Evolutionary conservation across 2,888 invertebrate species (phyloP).

Genomic region (Cremastinae sp.): DNA sequence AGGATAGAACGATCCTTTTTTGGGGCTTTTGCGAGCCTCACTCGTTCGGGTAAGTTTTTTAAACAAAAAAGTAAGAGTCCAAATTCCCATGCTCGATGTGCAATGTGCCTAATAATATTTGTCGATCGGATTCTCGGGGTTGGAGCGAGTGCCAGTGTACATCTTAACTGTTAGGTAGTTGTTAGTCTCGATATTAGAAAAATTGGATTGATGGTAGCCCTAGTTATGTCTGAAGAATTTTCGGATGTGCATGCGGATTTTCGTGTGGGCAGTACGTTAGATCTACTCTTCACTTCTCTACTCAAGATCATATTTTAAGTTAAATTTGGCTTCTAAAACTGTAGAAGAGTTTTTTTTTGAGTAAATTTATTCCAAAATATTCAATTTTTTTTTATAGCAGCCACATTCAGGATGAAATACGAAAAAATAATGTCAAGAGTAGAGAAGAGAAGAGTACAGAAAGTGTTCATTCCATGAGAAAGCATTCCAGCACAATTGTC

Average conservation of each 20-base stretch:
- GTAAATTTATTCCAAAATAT: too few relatives aligned
- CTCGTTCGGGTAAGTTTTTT: slow-evolving; percentile 24
- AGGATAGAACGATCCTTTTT: slow-evolving; percentile 18
- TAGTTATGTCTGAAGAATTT: slow-evolving; percentile 39
- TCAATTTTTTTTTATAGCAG: too few relatives aligned
- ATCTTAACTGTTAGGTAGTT: slow-evolving; percentile 15
- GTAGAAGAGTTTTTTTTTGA: too few relatives aligned
- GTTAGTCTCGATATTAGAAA: slow-evolving; percentile 10
- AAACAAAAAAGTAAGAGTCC: slow-evolving; percentile 8
- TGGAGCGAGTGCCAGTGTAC: slow-evolving; percentile 52
- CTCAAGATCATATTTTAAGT: too few relatives aligned
- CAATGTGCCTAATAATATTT: slow-evolving; percentile 39
- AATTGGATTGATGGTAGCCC: slow-evolving; percentile 3
- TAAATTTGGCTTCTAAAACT: too few relatives aligned
- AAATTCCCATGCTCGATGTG: slow-evolving; percentile 19
- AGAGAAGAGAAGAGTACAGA: too few relatives aligned
- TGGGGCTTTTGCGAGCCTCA: slow-evolving; percentile 8
- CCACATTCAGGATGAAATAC: too few relatives aligned
- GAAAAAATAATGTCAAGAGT: too few relatives aligned
- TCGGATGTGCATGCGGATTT: slow-evolving; percentile 1
- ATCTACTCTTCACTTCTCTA: too few relatives aligned
- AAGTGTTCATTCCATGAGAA: slow-evolving; percentile 54
- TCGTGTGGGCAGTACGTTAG: slow-evolving; percentile 1
- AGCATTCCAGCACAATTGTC: slow-evolving; percentile 61
- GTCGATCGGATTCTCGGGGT: slow-evolving; percentile 39